Percentiles rank a stretch among this genome's conserved stretches.
These are phyloP conservation scores for Strix aluco DNA, from an alignment of 2,113 vertebrate genomes.

Conservation along the genomic window DNA sequence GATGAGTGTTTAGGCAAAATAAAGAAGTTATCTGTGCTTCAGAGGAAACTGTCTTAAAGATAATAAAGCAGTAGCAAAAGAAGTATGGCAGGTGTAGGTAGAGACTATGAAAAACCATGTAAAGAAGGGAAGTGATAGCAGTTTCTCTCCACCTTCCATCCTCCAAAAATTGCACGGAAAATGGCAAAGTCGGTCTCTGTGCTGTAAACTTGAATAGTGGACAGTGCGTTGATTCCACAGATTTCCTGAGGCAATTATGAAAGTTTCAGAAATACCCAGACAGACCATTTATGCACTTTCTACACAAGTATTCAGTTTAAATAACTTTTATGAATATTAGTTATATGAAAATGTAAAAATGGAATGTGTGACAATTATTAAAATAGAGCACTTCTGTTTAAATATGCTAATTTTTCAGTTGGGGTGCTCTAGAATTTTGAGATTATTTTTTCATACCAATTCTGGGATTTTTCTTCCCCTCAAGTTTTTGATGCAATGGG, in stretches of 20 bases:
- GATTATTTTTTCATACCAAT: not conserved
- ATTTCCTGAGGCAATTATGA: not conserved
- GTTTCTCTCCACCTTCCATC: not conserved
- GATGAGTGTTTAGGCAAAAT: not conserved
- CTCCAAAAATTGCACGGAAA: not conserved
- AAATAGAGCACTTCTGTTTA: not conserved
- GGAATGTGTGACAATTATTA: not conserved
- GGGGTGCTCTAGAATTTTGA: not conserved
- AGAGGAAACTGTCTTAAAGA: not conserved
- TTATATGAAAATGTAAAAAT: not conserved
- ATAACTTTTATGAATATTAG: not conserved
- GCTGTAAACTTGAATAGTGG: not conserved
- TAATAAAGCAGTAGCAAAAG: not conserved
- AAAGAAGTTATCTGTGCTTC: not conserved
- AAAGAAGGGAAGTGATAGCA: not conserved
- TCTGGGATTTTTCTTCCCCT: not conserved
- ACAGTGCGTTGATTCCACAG: not conserved
- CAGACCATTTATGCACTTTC: not conserved
- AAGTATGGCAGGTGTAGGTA: not conserved
- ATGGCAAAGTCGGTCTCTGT: accelerated
- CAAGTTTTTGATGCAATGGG: not conserved
- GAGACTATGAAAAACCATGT: not conserved
- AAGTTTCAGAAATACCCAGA: not conserved
- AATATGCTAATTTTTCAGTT: not conserved
- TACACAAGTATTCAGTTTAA: not conserved